phyloP scores from a whole-genome alignment of 2,113 vertebrate genomes.

The Daphoenositta chrysoptera region DNA sequence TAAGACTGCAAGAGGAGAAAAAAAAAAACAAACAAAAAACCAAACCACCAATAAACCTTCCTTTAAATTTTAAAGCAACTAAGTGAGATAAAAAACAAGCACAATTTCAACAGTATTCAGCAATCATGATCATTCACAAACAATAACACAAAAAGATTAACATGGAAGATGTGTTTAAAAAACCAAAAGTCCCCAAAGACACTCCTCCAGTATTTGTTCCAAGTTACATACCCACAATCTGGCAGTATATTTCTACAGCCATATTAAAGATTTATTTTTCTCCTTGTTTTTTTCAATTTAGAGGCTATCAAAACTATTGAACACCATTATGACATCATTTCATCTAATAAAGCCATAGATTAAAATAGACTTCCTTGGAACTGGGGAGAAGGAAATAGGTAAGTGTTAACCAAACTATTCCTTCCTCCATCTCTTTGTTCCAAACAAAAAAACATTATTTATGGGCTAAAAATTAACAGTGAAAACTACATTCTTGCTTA shows the following conservation, averaged over 20 bases:
- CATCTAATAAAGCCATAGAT: neutral
- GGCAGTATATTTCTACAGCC: neutral
- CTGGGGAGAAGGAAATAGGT: neutral
- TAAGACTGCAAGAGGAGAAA: neutral
- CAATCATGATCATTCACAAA: neutral
- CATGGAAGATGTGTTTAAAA: neutral
- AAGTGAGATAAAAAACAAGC: neutral
- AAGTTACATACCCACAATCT: neutral
- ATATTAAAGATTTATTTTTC: neutral
- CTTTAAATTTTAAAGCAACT: neutral
- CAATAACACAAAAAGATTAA: neutral
- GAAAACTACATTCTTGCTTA: neutral
- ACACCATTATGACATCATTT: neutral
- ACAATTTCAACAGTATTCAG: neutral
- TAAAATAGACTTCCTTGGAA: neutral
- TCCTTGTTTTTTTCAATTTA: neutral
- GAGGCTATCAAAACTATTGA: neutral
- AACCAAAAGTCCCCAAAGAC: neutral
- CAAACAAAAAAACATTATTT: neutral
- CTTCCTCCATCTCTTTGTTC: neutral
- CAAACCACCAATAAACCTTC: neutral
- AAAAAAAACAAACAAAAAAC: neutral
- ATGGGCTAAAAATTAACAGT: neutral
- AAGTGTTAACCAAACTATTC: neutral
- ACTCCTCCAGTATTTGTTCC: neutral